These are phyloP conservation scores for Piprites chloris DNA, from an alignment of 2,113 vertebrate species.

Conservation along the genomic window DNA sequence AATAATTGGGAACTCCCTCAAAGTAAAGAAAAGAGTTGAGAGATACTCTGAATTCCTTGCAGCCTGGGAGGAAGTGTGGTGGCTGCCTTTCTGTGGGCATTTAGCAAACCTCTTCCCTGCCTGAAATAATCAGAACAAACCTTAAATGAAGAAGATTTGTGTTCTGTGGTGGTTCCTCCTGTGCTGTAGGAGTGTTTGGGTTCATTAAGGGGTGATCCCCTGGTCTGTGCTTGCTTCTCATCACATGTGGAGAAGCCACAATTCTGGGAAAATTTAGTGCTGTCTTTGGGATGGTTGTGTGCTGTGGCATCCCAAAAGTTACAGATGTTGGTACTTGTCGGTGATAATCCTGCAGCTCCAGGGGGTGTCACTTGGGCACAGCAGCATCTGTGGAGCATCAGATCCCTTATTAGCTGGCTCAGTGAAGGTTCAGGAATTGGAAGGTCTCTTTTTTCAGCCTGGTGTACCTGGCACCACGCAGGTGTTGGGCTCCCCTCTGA, in stretches of 20 bases:
- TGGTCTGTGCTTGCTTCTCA: neutral
- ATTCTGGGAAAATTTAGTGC: too few species aligned
- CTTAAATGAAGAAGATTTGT: neutral
- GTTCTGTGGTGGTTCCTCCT: neutral
- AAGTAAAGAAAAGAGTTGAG: constrained; percentile 28
- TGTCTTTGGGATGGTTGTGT: neutral
- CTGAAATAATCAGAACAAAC: neutral
- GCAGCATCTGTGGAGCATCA: neutral
- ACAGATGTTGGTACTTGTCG: neutral
- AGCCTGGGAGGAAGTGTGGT: neutral
- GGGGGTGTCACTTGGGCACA: neutral
- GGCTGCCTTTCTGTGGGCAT: neutral
- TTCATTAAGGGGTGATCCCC: neutral
- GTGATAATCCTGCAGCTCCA: neutral
- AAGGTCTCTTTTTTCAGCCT: neutral
- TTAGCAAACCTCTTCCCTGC: neutral
- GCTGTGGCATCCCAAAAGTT: neutral
- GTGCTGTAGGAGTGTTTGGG: neutral
- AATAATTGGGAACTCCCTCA: constrained; percentile 49
- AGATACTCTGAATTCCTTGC: neutral
- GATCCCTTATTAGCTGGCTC: neutral
- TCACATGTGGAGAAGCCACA: neutral
- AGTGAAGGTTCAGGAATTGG: neutral
- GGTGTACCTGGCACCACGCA: neutral
- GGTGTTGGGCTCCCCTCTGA: neutral